Percentiles rank a stretch among this genome's conserved stretches.
phyloP scores from a whole-genome alignment of 2,113 vertebrate species.

The Stigmatopora nigra region DNA sequence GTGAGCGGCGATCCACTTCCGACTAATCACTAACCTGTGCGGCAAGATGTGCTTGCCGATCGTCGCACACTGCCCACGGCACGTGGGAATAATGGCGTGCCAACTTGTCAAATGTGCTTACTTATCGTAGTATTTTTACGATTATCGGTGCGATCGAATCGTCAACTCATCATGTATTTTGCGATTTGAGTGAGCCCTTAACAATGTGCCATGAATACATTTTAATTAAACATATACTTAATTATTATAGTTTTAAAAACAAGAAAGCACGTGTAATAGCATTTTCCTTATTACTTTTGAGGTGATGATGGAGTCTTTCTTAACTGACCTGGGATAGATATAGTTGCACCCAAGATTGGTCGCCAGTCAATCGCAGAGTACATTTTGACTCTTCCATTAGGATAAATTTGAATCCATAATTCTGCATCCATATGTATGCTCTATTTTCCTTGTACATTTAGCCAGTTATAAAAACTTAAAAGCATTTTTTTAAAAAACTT shows the following conservation, averaged over 20 bases:
- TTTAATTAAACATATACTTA: too few relatives aligned
- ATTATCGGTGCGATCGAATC: not conserved
- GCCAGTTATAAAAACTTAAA: not conserved
- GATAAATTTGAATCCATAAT: too few relatives aligned
- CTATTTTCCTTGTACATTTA: too few relatives aligned
- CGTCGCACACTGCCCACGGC: not conserved
- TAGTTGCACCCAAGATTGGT: not conserved
- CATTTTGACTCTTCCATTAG: not conserved
- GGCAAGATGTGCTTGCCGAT: constrained; percentile 25
- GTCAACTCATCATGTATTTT: not conserved
- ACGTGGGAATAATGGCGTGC: not conserved
- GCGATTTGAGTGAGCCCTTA: too few relatives aligned
- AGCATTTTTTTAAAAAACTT: not conserved
- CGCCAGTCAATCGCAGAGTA: not conserved
- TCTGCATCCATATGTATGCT: too few relatives aligned
- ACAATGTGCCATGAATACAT: too few relatives aligned
- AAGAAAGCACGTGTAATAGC: too few relatives aligned
- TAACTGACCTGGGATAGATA: too few relatives aligned
- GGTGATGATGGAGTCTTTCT: too few relatives aligned
- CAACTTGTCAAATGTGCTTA: not conserved
- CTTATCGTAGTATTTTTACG: not conserved
- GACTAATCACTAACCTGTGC: constrained; percentile 49
- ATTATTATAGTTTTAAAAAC: too few relatives aligned
- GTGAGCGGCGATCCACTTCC: constrained; percentile 42
- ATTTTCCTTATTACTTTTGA: not conserved